Evolutionary conservation across 1,140 invertebrate species (phyloP).

Genomic region (Aradophagus sp.): DNA sequence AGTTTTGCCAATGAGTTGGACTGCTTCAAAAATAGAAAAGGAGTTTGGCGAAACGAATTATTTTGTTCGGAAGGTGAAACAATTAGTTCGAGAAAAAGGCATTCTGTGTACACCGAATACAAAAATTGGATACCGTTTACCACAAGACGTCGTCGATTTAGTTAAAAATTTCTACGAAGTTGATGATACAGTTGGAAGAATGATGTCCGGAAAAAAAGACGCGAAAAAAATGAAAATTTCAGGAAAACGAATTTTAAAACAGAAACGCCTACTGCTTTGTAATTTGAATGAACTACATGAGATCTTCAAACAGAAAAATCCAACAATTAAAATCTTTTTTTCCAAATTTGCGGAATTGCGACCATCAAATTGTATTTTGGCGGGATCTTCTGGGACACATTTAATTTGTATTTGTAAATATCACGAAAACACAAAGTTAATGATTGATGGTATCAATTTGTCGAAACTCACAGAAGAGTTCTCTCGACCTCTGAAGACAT

Average conservation of each 20-base stretch:
- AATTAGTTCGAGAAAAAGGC: slow-evolving; percentile 6
- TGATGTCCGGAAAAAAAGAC: slow-evolving; percentile 12
- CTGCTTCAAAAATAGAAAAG: slow-evolving; percentile 6
- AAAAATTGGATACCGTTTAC: slow-evolving; percentile 19
- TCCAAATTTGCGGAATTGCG: slow-evolving; percentile 31
- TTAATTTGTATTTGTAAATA: slow-evolving; percentile 19
- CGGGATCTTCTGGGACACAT: slow-evolving; percentile 21
- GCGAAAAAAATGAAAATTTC: slow-evolving; percentile 14
- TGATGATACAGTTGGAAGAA: slow-evolving; percentile 22
- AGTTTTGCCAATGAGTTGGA: slow-evolving; percentile 25
- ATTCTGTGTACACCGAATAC: slow-evolving; percentile 16
- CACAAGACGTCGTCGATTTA: slow-evolving; percentile 12
- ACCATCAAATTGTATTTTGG: slow-evolving; percentile 16
- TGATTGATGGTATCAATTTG: slow-evolving; percentile 21
- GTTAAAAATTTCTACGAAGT: slow-evolving; percentile 15
- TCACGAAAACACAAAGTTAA: slow-evolving; percentile 24
- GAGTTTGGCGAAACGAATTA: slow-evolving; percentile 17
- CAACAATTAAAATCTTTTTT: slow-evolving; percentile 15
- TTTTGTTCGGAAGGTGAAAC: slow-evolving; percentile 5
- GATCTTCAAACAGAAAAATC: slow-evolving; percentile 25
- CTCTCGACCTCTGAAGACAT: slow-evolving; percentile 6
- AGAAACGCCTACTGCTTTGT: slow-evolving; percentile 31
- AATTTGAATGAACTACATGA: slow-evolving; percentile 33
- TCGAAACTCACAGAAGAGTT: slow-evolving; percentile 9
- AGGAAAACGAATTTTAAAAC: slow-evolving; percentile 11